Evolutionary conservation across 2,113 vertebrate species (phyloP), one percentile per base, ranked within the genome.

Genomic region (Gymnocephalus cernua): DNA sequence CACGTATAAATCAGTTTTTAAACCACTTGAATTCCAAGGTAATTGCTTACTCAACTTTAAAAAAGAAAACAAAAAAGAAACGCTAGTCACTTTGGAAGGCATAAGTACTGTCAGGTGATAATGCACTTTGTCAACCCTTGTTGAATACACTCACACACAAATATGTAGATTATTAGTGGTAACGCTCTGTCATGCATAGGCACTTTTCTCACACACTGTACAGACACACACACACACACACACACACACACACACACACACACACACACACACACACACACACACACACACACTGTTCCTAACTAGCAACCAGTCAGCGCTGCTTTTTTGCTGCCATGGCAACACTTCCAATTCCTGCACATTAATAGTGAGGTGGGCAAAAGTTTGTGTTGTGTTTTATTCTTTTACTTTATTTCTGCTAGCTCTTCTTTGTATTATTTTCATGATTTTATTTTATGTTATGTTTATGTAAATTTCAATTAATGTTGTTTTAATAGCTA

Each of bases 321-420:
- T n/a, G 25, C n/a, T 61, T 68, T 47, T 27, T 12, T 62, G 62
- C 68, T 79, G 38, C 75, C 62, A 74, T 68, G 63, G 82, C 23
- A 74, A 68, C 54, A 19, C 61, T 67, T 13, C n/a, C 15, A 61
- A 47, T 61, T 47, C 4, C 61, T 61, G 14, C 25, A 54, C 19
- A 73, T 45, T 47, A 18, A 50, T 11, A 27, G 38, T 48, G 41
- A 48, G 6, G 11, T 41, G 38, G 38, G 8, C 35, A 1, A 64
- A 41, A 7, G 38, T 74, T 56, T 44, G 23, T 6, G 18, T 25
- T 4, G 1, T 1, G 3, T 41, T 4, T 25, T 21, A 19, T 48
- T 7, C 1, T 15, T 53, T n/a, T 15, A 32, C 6, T 35, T 38
- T 53, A 19, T 54, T 53, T 69, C 13, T 69, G 6, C 14, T 38